Conservation (phyloP, 2,797 vertebrate species). For the Nothura maculosa region DNA sequence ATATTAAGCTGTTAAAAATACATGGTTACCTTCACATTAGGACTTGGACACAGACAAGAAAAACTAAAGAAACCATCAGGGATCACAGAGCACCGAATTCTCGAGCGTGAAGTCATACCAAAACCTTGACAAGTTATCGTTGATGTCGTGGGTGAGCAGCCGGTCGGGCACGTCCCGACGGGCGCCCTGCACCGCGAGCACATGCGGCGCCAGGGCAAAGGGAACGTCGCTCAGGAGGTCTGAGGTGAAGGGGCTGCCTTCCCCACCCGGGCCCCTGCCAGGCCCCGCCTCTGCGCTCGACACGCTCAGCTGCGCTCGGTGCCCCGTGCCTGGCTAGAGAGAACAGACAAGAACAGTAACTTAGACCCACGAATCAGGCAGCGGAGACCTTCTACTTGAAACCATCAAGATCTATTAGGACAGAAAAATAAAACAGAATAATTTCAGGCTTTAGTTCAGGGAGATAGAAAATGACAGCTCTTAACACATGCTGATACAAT, state of each 20-base stretch:
- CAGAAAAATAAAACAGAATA: neutral
- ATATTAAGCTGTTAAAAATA: neutral
- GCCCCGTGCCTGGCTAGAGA: conserved; percentile 72
- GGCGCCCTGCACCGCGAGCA: conserved; percentile 87
- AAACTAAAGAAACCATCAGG: conserved; percentile 59
- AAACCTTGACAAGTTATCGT: conserved; percentile 90
- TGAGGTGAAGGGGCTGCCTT: conserved; percentile 77
- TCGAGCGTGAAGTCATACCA: conserved; percentile 97
- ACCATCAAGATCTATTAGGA: neutral
- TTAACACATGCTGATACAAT: neutral
- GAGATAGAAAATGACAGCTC: neutral
- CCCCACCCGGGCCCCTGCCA: conserved; percentile 66
- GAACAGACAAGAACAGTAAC: conserved; percentile 52
- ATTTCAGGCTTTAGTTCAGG: neutral
- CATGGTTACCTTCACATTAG: conserved; percentile 29
- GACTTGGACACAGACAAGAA: conserved; percentile 4
- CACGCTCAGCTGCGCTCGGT: conserved; percentile 31
- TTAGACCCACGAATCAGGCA: conserved; percentile 19
- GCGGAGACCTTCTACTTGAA: neutral
- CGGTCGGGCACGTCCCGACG: conserved; percentile 83
- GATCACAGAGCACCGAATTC: conserved; percentile 93
- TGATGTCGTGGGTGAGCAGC: conserved; percentile 84
- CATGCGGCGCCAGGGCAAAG: conserved; percentile 93
- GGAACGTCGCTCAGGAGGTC: conserved; percentile 93
- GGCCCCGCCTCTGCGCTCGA: conserved; percentile 51